Evolutionary conservation across 2,113 vertebrate species (phyloP).

Genomic region (Triplophysa rosa): DNA sequence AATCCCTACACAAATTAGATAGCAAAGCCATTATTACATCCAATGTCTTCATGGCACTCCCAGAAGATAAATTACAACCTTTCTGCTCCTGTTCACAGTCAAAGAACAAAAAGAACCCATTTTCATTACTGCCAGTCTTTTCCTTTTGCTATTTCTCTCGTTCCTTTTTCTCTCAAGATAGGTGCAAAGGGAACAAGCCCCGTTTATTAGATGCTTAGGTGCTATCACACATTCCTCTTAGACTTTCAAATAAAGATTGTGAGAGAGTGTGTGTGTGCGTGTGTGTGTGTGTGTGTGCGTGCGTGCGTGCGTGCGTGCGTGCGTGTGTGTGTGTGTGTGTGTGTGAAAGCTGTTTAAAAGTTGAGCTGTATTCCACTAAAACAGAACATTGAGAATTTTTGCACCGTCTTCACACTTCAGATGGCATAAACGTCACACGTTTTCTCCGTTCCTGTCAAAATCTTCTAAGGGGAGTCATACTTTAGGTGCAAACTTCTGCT

Average conservation of each 20-base stretch:
- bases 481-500: conserved; percentile 62
- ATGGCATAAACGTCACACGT: conserved; percentile 48
- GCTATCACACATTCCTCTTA: conserved; percentile 44
- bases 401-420: conserved; percentile 48
- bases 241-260: neutral
- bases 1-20: conserved; percentile 67
- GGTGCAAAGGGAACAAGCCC: conserved; percentile 52
- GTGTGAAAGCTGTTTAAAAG: conserved; percentile 37
- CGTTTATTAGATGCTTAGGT: conserved; percentile 48
- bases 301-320: no score
- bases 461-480: conserved; percentile 56
- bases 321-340: no score
- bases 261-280: neutral
- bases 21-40: conserved; percentile 67
- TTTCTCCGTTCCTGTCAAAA: conserved; percentile 62
- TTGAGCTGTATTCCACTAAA: conserved; percentile 51
- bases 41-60: conserved; percentile 54
- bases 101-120: conserved; percentile 56
- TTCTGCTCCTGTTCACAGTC: conserved; percentile 51
- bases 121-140: conserved; percentile 50
- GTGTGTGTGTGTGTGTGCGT: neutral
- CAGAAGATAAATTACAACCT: conserved; percentile 65
- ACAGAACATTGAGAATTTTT: conserved; percentile 58
- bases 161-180: conserved; percentile 35
- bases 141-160: conserved; percentile 15